A percentile compares a stretch with the other conserved stretches of the same genome.
phyloP scores from a whole-genome alignment of 2,888 invertebrate genomes.

The Drosophila barbarae region DNA sequence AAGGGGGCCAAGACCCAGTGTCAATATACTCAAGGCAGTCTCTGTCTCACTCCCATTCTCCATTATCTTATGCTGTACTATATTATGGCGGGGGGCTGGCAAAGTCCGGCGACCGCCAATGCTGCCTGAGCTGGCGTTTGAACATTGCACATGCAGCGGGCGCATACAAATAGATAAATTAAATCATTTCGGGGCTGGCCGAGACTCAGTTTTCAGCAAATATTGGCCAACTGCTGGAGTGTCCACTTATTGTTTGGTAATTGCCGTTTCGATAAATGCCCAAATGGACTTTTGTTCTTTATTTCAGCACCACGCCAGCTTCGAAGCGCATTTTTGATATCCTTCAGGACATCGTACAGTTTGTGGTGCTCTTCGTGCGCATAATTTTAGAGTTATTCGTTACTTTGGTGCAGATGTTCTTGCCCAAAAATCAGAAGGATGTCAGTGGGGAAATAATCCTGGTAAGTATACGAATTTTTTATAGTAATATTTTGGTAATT shows the following conservation, averaged over 20 bases:
- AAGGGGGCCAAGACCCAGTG: constrained; percentile 62
- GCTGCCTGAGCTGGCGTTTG: constrained; percentile 40
- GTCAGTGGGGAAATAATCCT: constrained; percentile 88
- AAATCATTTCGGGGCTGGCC: constrained; percentile 34
- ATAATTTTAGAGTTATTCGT: constrained; percentile 67
- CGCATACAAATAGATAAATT: constrained; percentile 62
- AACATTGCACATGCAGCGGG: constrained; percentile 46
- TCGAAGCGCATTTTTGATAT: constrained; percentile 73
- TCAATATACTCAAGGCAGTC: constrained; percentile 53
- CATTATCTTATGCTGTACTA: constrained; percentile 52
- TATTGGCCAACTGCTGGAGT: constrained; percentile 33
- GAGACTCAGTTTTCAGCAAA: constrained; percentile 25
- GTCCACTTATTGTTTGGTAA: constrained; percentile 11
- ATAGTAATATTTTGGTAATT: not conserved
- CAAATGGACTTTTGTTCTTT: constrained; percentile 1
- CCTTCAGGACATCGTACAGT: constrained; percentile 72
- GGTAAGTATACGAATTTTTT: constrained; percentile 81
- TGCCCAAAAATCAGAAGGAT: constrained; percentile 82
- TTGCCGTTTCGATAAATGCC: not conserved
- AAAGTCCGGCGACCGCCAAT: constrained; percentile 54
- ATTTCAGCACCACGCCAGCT: constrained; percentile 70
- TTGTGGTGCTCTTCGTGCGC: constrained; percentile 63
- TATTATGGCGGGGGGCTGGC: constrained; percentile 30
- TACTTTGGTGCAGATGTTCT: constrained; percentile 48
- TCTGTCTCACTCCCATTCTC: constrained; percentile 2